Conservation (phyloP, 1,140 invertebrate genomes). For the Tetranychus urticae region DNA sequence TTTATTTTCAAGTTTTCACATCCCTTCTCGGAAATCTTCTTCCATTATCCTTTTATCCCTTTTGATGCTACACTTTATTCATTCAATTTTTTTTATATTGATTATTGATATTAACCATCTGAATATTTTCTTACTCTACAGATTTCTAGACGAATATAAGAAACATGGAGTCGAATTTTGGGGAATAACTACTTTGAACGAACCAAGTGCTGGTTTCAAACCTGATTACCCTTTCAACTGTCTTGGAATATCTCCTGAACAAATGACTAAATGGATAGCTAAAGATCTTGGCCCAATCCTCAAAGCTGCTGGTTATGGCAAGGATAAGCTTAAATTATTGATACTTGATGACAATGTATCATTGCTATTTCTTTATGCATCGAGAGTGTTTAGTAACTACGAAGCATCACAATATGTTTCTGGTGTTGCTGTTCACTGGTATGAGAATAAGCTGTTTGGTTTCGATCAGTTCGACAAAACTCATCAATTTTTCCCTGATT, state of each 20-base stretch:
- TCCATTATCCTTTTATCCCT: too few relatives aligned
- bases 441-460: slow-evolving; percentile 11
- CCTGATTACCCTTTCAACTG: slow-evolving; percentile 32
- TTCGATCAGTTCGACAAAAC: too few relatives aligned
- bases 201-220: slow-evolving; percentile 20
- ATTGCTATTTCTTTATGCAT: not conserved
- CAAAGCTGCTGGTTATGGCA: slow-evolving; percentile 25
- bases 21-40: too few relatives aligned
- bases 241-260: slow-evolving; percentile 41
- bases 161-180: slow-evolving; percentile 29
- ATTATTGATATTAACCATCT: not conserved
- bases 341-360: slow-evolving; percentile 38
- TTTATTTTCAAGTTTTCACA: too few relatives aligned
- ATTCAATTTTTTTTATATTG: not conserved
- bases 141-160: slow-evolving; percentile 34
- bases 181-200: slow-evolving; percentile 36
- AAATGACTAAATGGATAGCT: slow-evolving; percentile 33
- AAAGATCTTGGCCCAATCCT: slow-evolving; percentile 42
- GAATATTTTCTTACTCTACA: slow-evolving; percentile 11
- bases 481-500: slow-evolving; percentile 29
- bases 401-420: slow-evolving; percentile 1
- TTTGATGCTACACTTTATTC: too few relatives aligned
- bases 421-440: slow-evolving; percentile 41
- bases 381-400: not conserved
- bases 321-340: slow-evolving; percentile 30